phyloP scores from a whole-genome alignment of 2,888 invertebrate genomes.

The Chelonus formosanus region DNA sequence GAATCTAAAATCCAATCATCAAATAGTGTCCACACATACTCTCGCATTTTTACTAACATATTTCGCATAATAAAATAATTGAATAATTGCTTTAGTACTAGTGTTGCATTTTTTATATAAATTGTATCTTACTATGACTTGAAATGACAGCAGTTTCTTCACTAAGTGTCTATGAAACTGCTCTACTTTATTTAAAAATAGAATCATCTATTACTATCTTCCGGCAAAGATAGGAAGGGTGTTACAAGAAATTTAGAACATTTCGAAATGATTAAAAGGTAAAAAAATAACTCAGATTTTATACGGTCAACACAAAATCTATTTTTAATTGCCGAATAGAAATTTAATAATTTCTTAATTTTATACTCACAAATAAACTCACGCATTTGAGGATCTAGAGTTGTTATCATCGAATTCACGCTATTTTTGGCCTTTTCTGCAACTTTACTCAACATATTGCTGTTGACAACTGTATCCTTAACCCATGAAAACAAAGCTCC shows the following conservation, averaged over 20 bases:
- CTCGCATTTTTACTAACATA: constrained; percentile 43
- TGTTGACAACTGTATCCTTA: constrained; percentile 74
- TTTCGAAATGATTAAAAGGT: not conserved
- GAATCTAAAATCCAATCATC: constrained; percentile 70
- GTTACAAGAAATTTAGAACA: not conserved
- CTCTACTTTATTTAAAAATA: constrained; percentile 39
- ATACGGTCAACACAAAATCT: no score
- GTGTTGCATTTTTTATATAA: not conserved
- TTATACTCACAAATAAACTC: constrained; percentile 79
- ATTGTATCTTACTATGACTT: not conserved
- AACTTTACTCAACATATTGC: constrained; percentile 73
- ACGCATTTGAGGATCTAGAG: constrained; percentile 89
- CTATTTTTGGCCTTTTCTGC: constrained; percentile 82
- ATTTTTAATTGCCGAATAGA: not conserved
- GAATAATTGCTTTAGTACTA: not conserved
- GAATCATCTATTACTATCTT: constrained; percentile 31
- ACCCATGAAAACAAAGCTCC: constrained; percentile 74
- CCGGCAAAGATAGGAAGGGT: constrained; percentile 13
- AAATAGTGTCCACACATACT: constrained; percentile 45
- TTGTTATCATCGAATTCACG: constrained; percentile 86
- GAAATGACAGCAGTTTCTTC: constrained; percentile 15
- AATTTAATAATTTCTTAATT: not conserved
- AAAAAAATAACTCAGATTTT: not conserved
- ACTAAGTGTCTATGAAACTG: constrained; percentile 30
- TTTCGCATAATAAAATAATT: constrained; percentile 18